Conservation (phyloP, 2,888 invertebrate species). For the Drosophila kokeensis region DNA sequence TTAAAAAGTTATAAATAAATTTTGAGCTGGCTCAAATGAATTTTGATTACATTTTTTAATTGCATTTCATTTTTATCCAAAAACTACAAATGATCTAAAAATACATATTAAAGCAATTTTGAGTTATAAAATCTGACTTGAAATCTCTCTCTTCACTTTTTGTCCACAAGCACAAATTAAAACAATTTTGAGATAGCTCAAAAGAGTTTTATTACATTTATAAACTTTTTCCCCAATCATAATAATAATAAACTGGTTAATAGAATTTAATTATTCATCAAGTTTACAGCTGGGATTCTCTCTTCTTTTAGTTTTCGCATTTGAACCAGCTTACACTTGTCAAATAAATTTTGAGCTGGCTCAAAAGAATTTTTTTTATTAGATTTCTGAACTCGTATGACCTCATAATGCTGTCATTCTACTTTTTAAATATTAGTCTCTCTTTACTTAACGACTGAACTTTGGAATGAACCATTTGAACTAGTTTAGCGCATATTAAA, state of each 20-base stretch:
- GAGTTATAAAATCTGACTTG: not conserved
- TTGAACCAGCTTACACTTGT: too few species aligned
- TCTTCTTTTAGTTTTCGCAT: not conserved
- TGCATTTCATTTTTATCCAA: too few species aligned
- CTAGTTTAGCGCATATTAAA: not conserved
- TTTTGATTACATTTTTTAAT: too few species aligned
- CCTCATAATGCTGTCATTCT: not conserved
- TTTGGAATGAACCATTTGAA: not conserved
- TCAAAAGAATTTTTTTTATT: not conserved
- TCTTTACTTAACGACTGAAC: not conserved
- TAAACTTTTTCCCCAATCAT: too few species aligned
- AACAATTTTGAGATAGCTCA: too few species aligned
- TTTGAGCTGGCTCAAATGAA: too few species aligned
- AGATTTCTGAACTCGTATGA: not conserved
- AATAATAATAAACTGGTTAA: too few species aligned
- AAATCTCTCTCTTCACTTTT: not conserved
- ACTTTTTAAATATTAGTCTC: not conserved
- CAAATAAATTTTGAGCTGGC: not conserved
- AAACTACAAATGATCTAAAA: fast-evolving
- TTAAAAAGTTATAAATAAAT: too few species aligned
- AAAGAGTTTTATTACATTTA: not conserved
- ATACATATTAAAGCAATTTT: too few species aligned
- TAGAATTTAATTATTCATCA: not conserved
- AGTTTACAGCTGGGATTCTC: not conserved
- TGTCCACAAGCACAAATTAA: not conserved